phyloP scores from a whole-genome alignment of 2,113 vertebrate genomes.

The Gobiocypris rarus region DNA sequence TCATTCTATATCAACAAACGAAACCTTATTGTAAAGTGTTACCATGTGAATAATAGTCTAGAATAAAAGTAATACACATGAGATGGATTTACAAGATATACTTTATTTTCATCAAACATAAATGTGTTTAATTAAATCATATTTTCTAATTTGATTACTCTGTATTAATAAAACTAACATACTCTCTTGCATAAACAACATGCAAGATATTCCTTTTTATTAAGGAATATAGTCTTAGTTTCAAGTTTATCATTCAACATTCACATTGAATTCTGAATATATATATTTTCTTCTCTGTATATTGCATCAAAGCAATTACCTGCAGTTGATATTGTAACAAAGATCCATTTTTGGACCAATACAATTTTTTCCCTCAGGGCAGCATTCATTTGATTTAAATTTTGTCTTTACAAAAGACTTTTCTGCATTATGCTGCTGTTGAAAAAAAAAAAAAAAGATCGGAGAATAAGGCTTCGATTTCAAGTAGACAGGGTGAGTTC shows the following conservation, averaged over 20 bases:
- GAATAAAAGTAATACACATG: background rate
- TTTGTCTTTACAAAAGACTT: constrained; percentile 61
- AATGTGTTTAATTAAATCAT: background rate
- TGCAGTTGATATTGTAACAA: constrained; percentile 56
- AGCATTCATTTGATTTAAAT: background rate
- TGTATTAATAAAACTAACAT: constrained; percentile 12
- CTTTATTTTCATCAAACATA: background rate
- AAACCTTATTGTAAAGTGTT: too few relatives aligned
- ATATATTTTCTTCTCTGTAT: too few relatives aligned
- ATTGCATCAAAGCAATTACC: constrained; percentile 36
- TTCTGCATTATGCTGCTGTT: background rate
- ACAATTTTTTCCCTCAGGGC: constrained; percentile 47
- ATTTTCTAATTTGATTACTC: background rate
- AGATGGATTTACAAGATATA: background rate
- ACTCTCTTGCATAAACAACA: constrained; percentile 65
- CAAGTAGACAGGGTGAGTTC: background rate
- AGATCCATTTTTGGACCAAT: constrained; percentile 40
- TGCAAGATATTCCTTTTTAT: constrained; percentile 61
- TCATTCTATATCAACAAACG: too few relatives aligned
- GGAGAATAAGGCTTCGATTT: background rate
- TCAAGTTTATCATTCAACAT: constrained; percentile 44
- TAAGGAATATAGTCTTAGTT: constrained; percentile 69
- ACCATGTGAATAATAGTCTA: background rate
- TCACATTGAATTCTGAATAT: constrained; percentile 31
- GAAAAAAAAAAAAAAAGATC: background rate